Evolutionary conservation across 1,140 invertebrate genomes (phyloP).

Genomic region (Brachionus sp.): DNA sequence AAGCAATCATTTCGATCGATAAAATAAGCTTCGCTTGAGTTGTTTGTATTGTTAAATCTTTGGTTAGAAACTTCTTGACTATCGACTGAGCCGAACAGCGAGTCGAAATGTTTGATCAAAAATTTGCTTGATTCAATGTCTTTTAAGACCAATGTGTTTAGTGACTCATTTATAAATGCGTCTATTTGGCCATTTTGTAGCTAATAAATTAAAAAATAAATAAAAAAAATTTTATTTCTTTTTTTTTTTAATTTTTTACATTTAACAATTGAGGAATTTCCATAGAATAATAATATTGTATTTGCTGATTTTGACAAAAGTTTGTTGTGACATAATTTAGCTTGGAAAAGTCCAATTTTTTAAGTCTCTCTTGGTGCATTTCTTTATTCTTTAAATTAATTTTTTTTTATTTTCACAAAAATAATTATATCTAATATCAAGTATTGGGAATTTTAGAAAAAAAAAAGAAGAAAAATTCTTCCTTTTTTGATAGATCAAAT

Average conservation of each 20-base stretch:
- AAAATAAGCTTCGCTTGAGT: slow-evolving; percentile 37
- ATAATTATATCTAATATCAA: no score
- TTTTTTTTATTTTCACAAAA: no score
- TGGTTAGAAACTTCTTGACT: neutral
- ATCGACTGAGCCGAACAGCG: neutral
- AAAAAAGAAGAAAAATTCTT: no score
- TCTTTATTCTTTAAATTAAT: neutral
- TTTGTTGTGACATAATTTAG: slow-evolving; percentile 43
- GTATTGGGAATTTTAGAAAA: no score
- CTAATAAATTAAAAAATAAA: neutral
- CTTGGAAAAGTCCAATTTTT: slow-evolving; percentile 33
- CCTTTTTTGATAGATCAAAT: no score
- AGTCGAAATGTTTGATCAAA: slow-evolving; percentile 26
- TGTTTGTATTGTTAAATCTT: neutral
- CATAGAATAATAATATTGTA: slow-evolving; percentile 45
- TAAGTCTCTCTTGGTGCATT: neutral
- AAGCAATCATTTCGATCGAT: neutral
- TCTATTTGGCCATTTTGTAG: slow-evolving; percentile 30
- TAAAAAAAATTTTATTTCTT: neutral
- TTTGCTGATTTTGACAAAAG: slow-evolving; percentile 31
- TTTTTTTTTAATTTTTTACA: neutral
- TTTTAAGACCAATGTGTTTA: slow-evolving; percentile 24
- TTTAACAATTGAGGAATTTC: slow-evolving; percentile 30
- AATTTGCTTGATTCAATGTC: slow-evolving; percentile 38
- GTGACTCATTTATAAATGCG: neutral